Evolutionary conservation across 2,113 vertebrate species (phyloP).

Genomic region (Muntiacus muntjak): DNA sequence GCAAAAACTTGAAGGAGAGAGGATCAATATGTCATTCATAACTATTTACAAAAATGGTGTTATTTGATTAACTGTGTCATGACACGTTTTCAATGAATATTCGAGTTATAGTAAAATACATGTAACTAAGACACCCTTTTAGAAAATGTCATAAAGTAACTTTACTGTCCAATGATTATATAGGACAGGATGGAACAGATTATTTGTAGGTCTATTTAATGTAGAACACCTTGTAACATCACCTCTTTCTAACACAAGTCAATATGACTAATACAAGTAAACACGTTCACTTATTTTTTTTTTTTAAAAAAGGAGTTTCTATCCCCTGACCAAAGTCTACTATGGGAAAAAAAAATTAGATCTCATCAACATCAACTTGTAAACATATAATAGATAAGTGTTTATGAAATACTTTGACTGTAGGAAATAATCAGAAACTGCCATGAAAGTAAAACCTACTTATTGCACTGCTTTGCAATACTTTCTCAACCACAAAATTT

Average conservation of each 20-base stretch:
- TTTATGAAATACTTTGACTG: background rate
- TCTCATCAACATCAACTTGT: background rate
- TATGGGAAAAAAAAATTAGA: background rate
- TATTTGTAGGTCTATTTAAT: background rate
- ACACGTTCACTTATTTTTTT: background rate
- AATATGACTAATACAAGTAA: background rate
- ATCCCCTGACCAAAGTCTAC: background rate
- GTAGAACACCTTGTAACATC: background rate
- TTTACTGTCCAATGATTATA: slow-evolving; percentile 15
- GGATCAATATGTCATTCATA: background rate
- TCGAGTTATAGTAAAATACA: background rate
- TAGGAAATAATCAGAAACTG: background rate
- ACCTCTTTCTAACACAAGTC: background rate
- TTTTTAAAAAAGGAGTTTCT: background rate
- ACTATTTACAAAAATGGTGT: background rate
- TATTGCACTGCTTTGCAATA: background rate
- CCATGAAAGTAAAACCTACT: background rate
- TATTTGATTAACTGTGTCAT: background rate
- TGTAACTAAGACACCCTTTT: background rate
- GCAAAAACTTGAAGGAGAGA: background rate
- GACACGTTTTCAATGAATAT: background rate
- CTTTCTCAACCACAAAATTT: background rate
- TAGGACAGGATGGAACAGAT: background rate
- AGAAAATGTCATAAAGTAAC: slow-evolving; percentile 21
- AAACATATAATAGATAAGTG: background rate